These are phyloP conservation scores for Trogon surrucura DNA, from an alignment of 2,113 vertebrate genomes.

Conservation along the genomic window DNA sequence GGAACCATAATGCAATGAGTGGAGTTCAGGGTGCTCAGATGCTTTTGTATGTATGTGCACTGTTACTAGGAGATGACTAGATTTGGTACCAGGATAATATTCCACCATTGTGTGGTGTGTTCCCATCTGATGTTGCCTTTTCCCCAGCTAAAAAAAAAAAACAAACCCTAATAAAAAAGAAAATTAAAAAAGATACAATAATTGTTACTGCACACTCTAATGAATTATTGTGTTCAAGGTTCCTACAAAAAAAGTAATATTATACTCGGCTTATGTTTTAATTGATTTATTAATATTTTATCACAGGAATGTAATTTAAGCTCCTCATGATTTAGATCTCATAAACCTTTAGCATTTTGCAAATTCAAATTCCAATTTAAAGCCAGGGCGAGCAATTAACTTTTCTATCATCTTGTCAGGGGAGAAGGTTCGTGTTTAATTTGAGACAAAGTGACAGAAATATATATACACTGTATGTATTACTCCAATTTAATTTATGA, in stretches of 20 bases:
- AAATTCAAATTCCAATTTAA: conserved; percentile 93
- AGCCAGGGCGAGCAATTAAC: conserved; percentile 90
- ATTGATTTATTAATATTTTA: conserved; percentile 93
- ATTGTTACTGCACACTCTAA: conserved; percentile 88
- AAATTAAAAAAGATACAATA: conserved; percentile 88
- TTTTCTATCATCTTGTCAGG: conserved; percentile 91
- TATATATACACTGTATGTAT: conserved; percentile 88
- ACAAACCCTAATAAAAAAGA: conserved; percentile 79
- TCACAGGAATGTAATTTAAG: conserved; percentile 92
- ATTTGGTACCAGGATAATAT: conserved; percentile 63
- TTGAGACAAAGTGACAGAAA: conserved; percentile 90
- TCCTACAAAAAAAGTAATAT: conserved; percentile 87
- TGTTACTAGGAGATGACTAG: conserved; percentile 34
- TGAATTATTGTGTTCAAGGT: conserved; percentile 89
- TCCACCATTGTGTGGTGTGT: conserved; percentile 69
- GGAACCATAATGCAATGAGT: not conserved
- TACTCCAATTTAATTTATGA: conserved; percentile 87
- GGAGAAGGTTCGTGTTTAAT: conserved; percentile 89
- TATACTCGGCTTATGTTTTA: conserved; percentile 90
- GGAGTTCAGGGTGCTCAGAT: not conserved
- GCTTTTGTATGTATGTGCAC: not conserved
- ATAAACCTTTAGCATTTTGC: conserved; percentile 92
- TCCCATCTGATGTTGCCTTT: conserved; percentile 79
- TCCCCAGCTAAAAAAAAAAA: conserved; percentile 71
- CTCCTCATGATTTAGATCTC: conserved; percentile 90